Evolutionary conservation across 2,888 invertebrate species (phyloP).

Genomic region (Lochmaea crataegi): DNA sequence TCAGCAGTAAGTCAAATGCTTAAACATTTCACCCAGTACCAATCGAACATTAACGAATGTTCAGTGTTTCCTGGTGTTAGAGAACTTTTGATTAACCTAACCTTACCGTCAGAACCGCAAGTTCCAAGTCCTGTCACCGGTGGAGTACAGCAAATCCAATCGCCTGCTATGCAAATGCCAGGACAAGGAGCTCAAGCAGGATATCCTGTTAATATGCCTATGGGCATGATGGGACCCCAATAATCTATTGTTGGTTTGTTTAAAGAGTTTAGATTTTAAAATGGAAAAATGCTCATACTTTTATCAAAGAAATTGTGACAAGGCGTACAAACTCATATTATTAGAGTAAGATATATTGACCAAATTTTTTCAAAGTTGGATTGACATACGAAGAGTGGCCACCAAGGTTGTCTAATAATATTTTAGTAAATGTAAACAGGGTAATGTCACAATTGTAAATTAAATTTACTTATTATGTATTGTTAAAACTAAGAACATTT

Average conservation of each 20-base stretch:
- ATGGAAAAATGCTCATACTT: neutral
- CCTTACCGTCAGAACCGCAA: constrained; percentile 82
- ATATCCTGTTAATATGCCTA: constrained; percentile 63
- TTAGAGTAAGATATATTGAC: too few relatives aligned
- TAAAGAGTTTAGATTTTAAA: neutral
- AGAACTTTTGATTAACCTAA: constrained; percentile 86
- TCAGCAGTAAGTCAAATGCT: constrained; percentile 74
- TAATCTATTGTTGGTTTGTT: constrained; percentile 27
- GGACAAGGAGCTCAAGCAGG: constrained; percentile 63
- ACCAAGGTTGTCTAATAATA: too few relatives aligned
- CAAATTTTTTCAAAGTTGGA: too few relatives aligned
- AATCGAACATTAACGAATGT: constrained; percentile 78
- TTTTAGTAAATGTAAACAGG: too few relatives aligned
- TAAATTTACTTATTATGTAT: too few relatives aligned
- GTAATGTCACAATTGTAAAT: too few relatives aligned
- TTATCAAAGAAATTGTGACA: too few relatives aligned
- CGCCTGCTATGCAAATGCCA: constrained; percentile 71
- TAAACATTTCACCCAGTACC: constrained; percentile 81
- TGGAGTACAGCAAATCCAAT: constrained; percentile 64
- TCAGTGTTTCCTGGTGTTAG: constrained; percentile 92
- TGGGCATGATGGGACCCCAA: constrained; percentile 62
- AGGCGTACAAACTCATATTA: too few relatives aligned
- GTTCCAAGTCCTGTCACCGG: constrained; percentile 65
- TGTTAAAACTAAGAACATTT: neutral
- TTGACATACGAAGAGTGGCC: too few relatives aligned